Conservation (phyloP, 1,140 invertebrate species). For the Meloidogyne exigua region DNA sequence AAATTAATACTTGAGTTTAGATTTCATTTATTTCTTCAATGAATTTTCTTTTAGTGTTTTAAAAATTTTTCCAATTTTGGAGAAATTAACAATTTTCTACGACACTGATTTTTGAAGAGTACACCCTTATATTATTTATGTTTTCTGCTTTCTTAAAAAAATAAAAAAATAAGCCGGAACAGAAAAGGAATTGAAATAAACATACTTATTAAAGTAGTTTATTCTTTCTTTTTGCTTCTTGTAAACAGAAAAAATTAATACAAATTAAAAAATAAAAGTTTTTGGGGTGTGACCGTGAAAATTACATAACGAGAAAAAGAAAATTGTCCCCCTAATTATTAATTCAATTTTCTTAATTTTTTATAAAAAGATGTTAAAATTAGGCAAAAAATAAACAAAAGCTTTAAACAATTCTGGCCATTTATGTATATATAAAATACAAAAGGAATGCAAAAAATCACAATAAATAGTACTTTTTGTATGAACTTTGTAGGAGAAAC, state of each 20-base stretch:
- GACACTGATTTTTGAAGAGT: conserved; percentile 1
- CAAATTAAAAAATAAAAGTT: neutral
- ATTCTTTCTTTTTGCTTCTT: neutral
- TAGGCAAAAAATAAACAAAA: conserved; percentile 5
- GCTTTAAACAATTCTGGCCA: neutral
- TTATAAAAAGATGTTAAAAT: neutral
- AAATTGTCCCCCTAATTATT: neutral
- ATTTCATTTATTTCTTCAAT: too few relatives aligned
- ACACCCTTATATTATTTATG: neutral
- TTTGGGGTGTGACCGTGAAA: neutral
- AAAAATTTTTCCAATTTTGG: too few relatives aligned
- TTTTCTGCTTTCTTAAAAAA: neutral
- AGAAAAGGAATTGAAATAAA: neutral
- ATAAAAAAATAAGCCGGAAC: neutral
- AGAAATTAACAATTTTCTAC: neutral
- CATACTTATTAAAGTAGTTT: neutral
- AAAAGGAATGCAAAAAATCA: neutral
- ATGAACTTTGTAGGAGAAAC: neutral
- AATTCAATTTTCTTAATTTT: neutral
- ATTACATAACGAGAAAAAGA: conserved; percentile 1
- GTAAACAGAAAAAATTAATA: neutral
- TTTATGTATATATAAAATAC: neutral
- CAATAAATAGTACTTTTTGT: neutral
- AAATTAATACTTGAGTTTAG: too few relatives aligned
- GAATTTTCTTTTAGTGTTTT: too few relatives aligned